Evolutionary conservation across 1,140 invertebrate genomes (phyloP).

Genomic region (Scaptomyza graminum): DNA sequence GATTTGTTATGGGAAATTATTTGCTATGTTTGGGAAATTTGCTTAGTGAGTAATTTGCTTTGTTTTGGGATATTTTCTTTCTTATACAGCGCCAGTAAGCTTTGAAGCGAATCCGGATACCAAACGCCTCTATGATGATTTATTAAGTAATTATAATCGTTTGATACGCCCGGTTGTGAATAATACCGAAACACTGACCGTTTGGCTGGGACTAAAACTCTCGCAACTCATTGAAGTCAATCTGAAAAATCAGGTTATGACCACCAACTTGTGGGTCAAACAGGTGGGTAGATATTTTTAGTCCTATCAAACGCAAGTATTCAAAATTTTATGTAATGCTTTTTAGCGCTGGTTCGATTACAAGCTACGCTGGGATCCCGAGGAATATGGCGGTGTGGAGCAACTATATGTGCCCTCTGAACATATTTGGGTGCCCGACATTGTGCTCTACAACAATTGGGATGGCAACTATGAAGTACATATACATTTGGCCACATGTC

Average conservation of each 20-base stretch:
- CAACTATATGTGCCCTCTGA: conserved; percentile 96
- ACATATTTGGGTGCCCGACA: conserved; percentile 96
- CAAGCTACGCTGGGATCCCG: conserved; percentile 95
- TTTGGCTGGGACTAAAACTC: conserved; percentile 95
- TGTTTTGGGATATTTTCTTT: conserved; percentile 20
- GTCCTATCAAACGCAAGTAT: background rate
- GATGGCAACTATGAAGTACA: conserved; percentile 97
- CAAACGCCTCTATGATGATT: conserved; percentile 95
- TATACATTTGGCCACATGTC: background rate
- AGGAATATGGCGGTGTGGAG: conserved; percentile 96
- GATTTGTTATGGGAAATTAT: conserved; percentile 67
- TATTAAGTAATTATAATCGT: conserved; percentile 97
- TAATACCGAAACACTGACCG: conserved; percentile 96
- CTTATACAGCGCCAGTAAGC: conserved; percentile 83
- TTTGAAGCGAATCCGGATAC: conserved; percentile 94
- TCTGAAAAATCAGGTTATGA: conserved; percentile 97
- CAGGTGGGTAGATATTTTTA: conserved; percentile 87
- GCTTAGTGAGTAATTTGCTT: background rate
- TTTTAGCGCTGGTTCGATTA: conserved; percentile 97
- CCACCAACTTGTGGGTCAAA: conserved; percentile 97
- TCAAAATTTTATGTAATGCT: background rate
- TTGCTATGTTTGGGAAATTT: conserved; percentile 5
- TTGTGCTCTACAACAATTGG: conserved; percentile 95
- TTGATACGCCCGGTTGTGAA: conserved; percentile 97
- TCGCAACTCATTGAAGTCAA: conserved; percentile 99